These are phyloP conservation scores for Daptonema setosum DNA, from an alignment of 2,888 invertebrate species.

Conservation along the genomic window DNA sequence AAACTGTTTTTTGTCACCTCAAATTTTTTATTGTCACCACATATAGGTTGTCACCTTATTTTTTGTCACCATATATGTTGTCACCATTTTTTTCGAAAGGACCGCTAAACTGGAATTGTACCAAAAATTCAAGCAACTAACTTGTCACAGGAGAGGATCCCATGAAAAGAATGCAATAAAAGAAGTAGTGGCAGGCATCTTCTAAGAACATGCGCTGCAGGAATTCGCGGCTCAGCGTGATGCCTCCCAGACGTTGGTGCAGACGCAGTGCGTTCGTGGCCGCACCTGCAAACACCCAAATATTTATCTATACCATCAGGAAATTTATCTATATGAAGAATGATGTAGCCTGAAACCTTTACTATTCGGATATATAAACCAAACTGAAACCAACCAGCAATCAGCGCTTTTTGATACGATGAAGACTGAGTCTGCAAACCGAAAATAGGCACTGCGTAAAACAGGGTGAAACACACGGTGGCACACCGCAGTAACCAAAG, in stretches of 20 bases:
- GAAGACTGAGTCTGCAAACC: conserved; percentile 37
- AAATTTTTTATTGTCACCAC: no score
- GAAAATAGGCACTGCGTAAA: conserved; percentile 69
- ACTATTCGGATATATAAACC: no score
- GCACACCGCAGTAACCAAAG: conserved; percentile 65
- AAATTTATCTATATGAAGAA: background rate
- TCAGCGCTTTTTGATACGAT: conserved; percentile 68
- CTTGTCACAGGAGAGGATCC: conserved; percentile 65
- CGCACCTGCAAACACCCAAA: conserved; percentile 37
- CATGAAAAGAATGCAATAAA: conserved; percentile 81
- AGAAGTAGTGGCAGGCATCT: conserved; percentile 75
- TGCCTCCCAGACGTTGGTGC: conserved; percentile 64
- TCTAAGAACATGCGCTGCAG: conserved; percentile 56
- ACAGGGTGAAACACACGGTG: conserved; percentile 57
- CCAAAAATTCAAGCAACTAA: conserved; percentile 33
- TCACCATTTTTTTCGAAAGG: no score
- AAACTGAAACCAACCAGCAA: conserved; percentile 33
- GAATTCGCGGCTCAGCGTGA: conserved; percentile 55
- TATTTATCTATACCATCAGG: background rate
- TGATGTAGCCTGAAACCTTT: no score
- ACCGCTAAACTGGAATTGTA: no score
- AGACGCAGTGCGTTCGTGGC: conserved; percentile 80
- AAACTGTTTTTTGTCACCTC: no score
- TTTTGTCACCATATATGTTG: no score
- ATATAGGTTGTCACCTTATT: no score